These are phyloP conservation scores for Pristionchus maxplancki DNA, from an alignment of 2,888 invertebrate species.

Conservation along the genomic window DNA sequence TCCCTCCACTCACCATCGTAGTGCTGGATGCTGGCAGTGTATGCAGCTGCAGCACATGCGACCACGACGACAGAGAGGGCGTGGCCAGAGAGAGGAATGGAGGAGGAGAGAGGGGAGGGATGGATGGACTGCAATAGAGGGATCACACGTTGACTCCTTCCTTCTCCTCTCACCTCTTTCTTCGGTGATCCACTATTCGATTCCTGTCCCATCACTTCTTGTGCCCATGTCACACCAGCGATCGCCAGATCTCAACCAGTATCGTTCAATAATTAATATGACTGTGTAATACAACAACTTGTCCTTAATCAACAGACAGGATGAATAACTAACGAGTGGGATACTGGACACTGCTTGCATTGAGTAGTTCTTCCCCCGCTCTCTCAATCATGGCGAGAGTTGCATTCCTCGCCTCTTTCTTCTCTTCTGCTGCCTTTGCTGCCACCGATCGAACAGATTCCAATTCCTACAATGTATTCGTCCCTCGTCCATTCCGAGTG, in stretches of 20 bases:
- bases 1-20: conserved; percentile 65
- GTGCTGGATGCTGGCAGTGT: conserved; percentile 82
- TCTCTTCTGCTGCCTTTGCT: not conserved
- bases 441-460: not conserved
- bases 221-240: conserved; percentile 55
- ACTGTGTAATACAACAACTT: too few species aligned
- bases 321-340: conserved; percentile 67
- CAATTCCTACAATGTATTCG: conserved; percentile 14
- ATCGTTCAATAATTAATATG: not conserved
- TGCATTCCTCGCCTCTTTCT: conserved; percentile 38
- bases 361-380: conserved; percentile 72
- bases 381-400: conserved; percentile 67
- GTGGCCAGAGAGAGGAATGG: conserved; percentile 79
- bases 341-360: conserved; percentile 73
- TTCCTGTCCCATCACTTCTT: conserved; percentile 51
- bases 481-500: not conserved
- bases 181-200: not conserved
- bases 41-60: conserved; percentile 87
- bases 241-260: conserved; percentile 61
- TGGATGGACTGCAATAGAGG: conserved; percentile 47
- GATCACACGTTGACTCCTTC: not conserved
- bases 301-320: not conserved
- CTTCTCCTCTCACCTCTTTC: not conserved
- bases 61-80: conserved; percentile 83
- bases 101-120: not conserved